A percentile compares a stretch with the other conserved stretches of the same genome.
Evolutionary conservation across 2,113 vertebrate species (phyloP).

Genomic region (Gambusia holbrooki): DNA sequence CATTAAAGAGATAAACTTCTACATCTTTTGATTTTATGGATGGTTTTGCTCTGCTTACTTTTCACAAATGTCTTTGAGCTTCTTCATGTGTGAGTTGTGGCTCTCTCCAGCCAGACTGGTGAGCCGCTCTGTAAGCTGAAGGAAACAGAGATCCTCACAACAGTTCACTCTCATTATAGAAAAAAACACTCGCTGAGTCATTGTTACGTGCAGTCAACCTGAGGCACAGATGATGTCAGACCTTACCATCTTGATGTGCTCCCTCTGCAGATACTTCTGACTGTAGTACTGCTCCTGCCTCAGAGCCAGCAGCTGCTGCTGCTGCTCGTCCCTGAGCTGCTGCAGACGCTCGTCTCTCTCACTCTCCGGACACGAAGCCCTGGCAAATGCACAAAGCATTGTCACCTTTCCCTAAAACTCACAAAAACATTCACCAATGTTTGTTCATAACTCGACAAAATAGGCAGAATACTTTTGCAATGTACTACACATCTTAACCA

Average conservation of each 20-base stretch:
- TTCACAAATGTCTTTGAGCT: slow-evolving; percentile 94
- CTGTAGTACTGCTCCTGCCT: slow-evolving; percentile 98
- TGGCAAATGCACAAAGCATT: neutral
- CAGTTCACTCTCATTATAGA: too few relatives aligned
- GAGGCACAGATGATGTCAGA: neutral
- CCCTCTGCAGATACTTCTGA: slow-evolving; percentile 95
- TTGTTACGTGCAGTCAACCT: too few relatives aligned
- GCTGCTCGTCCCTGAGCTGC: slow-evolving; percentile 92
- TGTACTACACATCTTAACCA: too few relatives aligned
- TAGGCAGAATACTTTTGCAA: too few relatives aligned
- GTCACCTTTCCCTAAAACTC: neutral
- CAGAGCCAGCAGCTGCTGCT: slow-evolving; percentile 93
- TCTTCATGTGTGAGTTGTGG: slow-evolving; percentile 92
- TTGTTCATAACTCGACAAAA: too few relatives aligned
- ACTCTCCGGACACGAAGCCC: slow-evolving; percentile 84
- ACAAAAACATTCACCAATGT: too few relatives aligned
- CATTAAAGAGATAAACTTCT: neutral
- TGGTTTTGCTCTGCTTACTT: slow-evolving; percentile 82
- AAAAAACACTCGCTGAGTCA: too few relatives aligned
- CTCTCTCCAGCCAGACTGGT: slow-evolving; percentile 90
- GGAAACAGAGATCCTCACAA: slow-evolving; percentile 16
- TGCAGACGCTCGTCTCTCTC: slow-evolving; percentile 89
- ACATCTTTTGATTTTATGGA: too few relatives aligned
- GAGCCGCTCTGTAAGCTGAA: slow-evolving; percentile 92
- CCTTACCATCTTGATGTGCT: slow-evolving; percentile 82